Conservation (phyloP, 2,113 vertebrate genomes). For the Galeopterus variegatus region DNA sequence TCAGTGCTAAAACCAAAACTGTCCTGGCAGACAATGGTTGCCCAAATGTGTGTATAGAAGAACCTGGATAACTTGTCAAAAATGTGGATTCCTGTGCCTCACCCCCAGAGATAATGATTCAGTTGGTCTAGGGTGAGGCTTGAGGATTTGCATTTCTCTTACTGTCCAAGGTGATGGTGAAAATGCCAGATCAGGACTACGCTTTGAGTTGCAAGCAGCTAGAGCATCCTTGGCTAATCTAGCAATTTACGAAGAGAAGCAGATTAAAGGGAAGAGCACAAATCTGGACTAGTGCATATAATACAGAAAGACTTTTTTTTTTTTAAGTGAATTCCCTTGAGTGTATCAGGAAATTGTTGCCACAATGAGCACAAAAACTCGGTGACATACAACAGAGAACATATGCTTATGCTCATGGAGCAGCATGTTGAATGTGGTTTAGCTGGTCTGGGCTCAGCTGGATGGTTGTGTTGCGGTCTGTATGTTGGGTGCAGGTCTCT, state of each 20-base stretch:
- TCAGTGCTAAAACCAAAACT: background rate
- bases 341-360: background rate
- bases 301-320: background rate
- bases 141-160: background rate
- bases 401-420: background rate
- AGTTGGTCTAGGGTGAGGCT: background rate
- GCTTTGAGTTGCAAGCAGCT: background rate
- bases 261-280: background rate
- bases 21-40: background rate
- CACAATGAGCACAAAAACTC: background rate
- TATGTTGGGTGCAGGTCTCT: background rate
- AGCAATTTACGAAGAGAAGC: background rate
- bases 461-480: background rate
- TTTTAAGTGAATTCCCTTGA: background rate
- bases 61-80: background rate
- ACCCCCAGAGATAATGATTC: background rate
- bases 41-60: background rate
- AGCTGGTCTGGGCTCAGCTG: background rate
- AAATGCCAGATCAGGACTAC: background rate
- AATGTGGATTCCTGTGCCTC: background rate
- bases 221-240: background rate
- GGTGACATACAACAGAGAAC: background rate
- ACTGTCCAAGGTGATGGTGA: background rate
- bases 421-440: background rate
- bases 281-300: background rate